These are phyloP conservation scores for Drosophila tropicalis DNA, from an alignment of 1,140 invertebrate species.

Conservation along the genomic window DNA sequence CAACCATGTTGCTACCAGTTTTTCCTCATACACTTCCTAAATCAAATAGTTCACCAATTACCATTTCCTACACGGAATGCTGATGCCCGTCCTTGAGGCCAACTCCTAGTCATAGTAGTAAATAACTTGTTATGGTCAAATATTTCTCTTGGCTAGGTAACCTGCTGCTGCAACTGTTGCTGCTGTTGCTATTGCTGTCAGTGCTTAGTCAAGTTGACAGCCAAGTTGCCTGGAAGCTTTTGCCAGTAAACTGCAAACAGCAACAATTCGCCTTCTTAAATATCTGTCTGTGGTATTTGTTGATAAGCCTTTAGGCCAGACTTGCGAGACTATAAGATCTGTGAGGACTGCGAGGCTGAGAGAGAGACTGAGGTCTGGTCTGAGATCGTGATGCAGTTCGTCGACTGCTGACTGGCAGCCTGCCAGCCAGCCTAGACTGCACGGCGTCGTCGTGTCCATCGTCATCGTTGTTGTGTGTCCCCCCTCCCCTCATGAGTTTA, in stretches of 20 bases:
- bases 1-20: slow-evolving; percentile 35
- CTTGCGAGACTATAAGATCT: slow-evolving; percentile 20
- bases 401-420: slow-evolving; percentile 20
- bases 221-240: slow-evolving; percentile 31
- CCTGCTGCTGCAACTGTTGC: slow-evolving; percentile 3
- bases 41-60: slow-evolving; percentile 76
- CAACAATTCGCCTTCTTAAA: slow-evolving; percentile 59
- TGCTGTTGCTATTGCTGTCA: slow-evolving; percentile 16
- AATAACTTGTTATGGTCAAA: slow-evolving; percentile 78
- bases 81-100: slow-evolving; percentile 67
- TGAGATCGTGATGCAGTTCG: slow-evolving; percentile 38
- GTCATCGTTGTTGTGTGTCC: background rate
- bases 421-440: slow-evolving; percentile 56
- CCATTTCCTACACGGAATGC: slow-evolving; percentile 59
- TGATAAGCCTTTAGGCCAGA: slow-evolving; percentile 58
- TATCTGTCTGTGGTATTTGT: slow-evolving; percentile 64
- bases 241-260: slow-evolving; percentile 16
- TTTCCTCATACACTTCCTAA: slow-evolving; percentile 62
- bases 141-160: slow-evolving; percentile 46
- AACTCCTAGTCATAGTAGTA: slow-evolving; percentile 75
- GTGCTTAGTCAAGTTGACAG: slow-evolving; percentile 66
- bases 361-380: background rate
- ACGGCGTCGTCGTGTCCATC: slow-evolving; percentile 58
- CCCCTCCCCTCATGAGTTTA: slow-evolving; percentile 38
- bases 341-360: slow-evolving; percentile 8